phyloP scores from a whole-genome alignment of 2,113 vertebrate species.

The Dicrurus megarhynchus region DNA sequence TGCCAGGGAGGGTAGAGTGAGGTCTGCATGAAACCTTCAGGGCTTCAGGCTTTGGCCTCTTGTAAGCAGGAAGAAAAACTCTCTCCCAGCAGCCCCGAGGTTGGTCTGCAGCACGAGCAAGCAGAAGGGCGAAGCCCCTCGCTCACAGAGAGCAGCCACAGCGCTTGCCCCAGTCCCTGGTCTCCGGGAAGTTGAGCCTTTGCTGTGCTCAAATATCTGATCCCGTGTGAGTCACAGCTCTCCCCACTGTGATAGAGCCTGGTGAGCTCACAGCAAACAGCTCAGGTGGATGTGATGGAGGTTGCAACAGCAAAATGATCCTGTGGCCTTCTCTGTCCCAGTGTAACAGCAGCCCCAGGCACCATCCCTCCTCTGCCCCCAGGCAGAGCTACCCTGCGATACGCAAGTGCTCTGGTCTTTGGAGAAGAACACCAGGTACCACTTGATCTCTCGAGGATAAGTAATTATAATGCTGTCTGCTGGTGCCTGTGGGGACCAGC shows the following conservation, averaged over 20 bases:
- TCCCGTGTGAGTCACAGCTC: not conserved
- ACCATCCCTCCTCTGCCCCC: not conserved
- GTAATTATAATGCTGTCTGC: not conserved
- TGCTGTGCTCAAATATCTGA: rapidly evolving
- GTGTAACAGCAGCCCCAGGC: not conserved
- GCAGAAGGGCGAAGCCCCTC: not conserved
- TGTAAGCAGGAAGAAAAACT: not conserved
- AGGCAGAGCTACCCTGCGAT: not conserved
- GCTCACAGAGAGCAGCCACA: not conserved
- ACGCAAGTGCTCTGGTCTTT: not conserved
- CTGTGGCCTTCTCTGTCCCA: not conserved
- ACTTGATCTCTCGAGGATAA: not conserved
- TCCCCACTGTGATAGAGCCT: rapidly evolving
- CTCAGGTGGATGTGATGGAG: rapidly evolving
- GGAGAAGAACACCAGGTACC: not conserved
- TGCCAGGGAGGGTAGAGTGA: not conserved
- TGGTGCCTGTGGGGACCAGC: slow-evolving; percentile 40
- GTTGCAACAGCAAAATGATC: not conserved
- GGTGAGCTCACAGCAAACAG: not conserved
- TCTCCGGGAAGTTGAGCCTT: rapidly evolving
- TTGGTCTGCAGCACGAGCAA: not conserved
- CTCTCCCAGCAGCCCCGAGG: not conserved
- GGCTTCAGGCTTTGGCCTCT: not conserved
- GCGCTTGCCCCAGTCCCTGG: not conserved
- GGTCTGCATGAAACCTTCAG: not conserved